Base-by-base conservation (phyloP, 2,797 vertebrate species). In the Leptatherina wallacei region DNA sequence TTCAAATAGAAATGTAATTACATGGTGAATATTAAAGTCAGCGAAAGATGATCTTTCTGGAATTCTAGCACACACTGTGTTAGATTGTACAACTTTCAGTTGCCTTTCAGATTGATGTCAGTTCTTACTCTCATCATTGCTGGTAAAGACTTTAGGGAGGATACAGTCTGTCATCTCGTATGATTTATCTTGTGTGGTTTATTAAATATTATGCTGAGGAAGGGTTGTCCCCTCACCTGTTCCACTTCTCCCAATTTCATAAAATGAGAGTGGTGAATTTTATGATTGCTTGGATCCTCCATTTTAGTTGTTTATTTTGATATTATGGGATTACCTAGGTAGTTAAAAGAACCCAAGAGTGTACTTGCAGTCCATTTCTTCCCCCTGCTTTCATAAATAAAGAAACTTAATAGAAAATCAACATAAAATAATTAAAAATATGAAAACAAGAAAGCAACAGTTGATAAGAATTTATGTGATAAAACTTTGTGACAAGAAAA, bases 1-100 rank as follows among this genome's bases (percentile, higher is more conserved):
- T 90, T 91, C 87, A 88, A 90, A 93, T 88, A 89, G 84, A 92
- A 92, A 89, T 89, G 83, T 93, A 89, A 94, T 93, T 93, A 89
- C 89, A 89, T 68, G 77, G 73, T 78, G 82, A 89, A 89, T 89
- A 91, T 92, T 88, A 83, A 91, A 93, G 82, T 91, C 89, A 69
- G 81, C 76, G 81, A 73, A 92, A 83, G 74, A 90, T 70, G 64
- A 79, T 86, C 81, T 85, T 86, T 80, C n/a, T 84, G 66, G 40
- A 82, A 74, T 82, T 85, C 40, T 27, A 65, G 42, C 69, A 73
- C 72, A 78, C 56, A 36, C 38, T 12, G 33, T 55, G 54, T 77
- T 58, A 82, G 65, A 75, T 75, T 70, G 62, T 55, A 61, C 57
- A 81, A 85, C 82, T 81, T 83, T 64, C 1, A 11, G 66, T 52